Base-by-base conservation (phyloP, 1,140 invertebrate genomes). In the Acromyrmex heyeri region DNA sequence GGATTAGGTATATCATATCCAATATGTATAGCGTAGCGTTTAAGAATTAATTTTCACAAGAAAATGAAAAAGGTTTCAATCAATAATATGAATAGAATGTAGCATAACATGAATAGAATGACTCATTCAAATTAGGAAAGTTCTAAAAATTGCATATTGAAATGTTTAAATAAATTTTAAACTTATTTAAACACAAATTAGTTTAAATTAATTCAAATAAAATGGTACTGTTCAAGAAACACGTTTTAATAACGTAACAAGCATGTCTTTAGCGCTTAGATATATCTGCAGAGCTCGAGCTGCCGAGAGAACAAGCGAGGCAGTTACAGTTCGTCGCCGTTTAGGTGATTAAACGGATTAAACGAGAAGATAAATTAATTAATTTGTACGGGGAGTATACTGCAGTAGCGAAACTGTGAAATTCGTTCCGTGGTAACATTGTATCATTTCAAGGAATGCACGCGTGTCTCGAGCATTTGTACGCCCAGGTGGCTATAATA, bases 331-430 rank as follows among this genome's bases (percentile, higher is more conserved):
- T 30, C 18, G 61, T 65, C 27, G 44, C 44, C 12, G 18, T 65
- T 65, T 78, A 78, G 61, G 61, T 65, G 38, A 78, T 78, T 78
- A 16, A 78, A 78, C 24, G 27, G 44, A 78, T 78, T 78, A 65
- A 78, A 78, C 61, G 38, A 21, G 61, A 65, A 65, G 44, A 34
- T 78, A 65, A 78, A 65, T 78, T 78, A 73, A 73, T 73, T 73
- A 75, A 75, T 59, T 75, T 75, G 55, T 34, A 69, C 38, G 14
- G 38, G 55, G 30, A 59, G 53, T 38, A 59, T 50, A 76, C 21
- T 44, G 59, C 21, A 78, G 38, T 34, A 48, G 38, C 18, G 72
- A 24, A 27, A 38, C 18, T 48, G 38, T 18, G 53, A 65, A 78
- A 65, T 50, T 78, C 38, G 38, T 77, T 77, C 64, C 75, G 59